Conservation (phyloP, 1,140 invertebrate species). For the Apis florea region DNA sequence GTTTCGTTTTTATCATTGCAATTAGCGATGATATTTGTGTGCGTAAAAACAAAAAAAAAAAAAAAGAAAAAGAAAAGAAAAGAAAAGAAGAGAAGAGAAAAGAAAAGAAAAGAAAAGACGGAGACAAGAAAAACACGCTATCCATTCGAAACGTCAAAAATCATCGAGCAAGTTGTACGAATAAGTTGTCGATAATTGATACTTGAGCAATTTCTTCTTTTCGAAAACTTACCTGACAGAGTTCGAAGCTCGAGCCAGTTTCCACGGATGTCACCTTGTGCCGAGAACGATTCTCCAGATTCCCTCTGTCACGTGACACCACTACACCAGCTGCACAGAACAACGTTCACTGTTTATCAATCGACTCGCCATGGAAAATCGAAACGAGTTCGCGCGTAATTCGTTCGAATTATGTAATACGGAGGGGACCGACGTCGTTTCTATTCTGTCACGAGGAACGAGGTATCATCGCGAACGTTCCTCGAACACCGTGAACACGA, state of each 20-base stretch:
- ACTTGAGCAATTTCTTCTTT: not conserved
- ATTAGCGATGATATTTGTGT: not conserved
- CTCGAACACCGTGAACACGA: not conserved
- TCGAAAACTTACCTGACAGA: conserved; percentile 45
- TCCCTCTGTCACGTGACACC: conserved; percentile 59
- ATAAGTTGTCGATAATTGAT: not conserved
- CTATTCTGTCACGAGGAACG: conserved; percentile 2
- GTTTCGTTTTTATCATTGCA: not conserved
- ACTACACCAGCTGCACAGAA: conserved; percentile 59
- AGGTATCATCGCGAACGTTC: conserved; percentile 9
- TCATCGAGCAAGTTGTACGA: no score
- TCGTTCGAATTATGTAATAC: not conserved
- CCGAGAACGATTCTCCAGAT: not conserved
- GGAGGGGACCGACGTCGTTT: not conserved
- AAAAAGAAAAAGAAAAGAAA: not conserved
- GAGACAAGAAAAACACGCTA: no score
- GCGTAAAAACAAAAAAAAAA: not conserved
- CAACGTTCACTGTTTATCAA: conserved; percentile 43
- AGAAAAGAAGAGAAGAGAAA: not conserved
- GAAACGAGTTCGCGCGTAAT: no score
- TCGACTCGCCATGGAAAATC: not conserved
- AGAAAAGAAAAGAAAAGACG: no score
- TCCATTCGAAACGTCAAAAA: not conserved
- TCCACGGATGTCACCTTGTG: conserved; percentile 39
- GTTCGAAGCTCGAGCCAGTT: conserved; percentile 30